Evolutionary conservation across 2,113 vertebrate genomes (phyloP).

Genomic region (Gila orcuttii): DNA sequence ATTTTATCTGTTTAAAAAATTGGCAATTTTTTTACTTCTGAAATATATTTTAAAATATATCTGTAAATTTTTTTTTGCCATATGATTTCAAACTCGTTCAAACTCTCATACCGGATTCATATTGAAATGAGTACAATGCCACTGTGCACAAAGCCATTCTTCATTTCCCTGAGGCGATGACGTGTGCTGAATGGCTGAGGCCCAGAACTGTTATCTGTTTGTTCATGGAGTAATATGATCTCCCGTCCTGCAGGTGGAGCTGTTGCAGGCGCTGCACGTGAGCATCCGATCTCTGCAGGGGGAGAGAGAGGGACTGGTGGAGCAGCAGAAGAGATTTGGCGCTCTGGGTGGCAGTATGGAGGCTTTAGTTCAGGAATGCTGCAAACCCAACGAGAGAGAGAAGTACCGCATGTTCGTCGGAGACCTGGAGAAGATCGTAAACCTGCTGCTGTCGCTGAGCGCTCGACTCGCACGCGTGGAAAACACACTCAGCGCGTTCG

Average conservation of each 20-base stretch:
- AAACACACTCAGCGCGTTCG: constrained; percentile 78
- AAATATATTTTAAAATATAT: background rate
- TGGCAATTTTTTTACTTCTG: background rate
- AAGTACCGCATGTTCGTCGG: constrained; percentile 97
- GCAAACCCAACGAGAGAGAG: constrained; percentile 90
- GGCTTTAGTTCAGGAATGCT: constrained; percentile 79
- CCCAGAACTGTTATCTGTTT: background rate
- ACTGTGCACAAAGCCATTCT: background rate
- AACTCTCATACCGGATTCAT: background rate
- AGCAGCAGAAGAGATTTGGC: constrained; percentile 82
- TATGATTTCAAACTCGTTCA: background rate
- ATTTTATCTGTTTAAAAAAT: too few relatives aligned
- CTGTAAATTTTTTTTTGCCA: too few relatives aligned
- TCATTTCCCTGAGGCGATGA: background rate
- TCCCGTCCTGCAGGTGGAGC: constrained; percentile 77
- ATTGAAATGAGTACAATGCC: background rate
- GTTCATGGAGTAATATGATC: background rate
- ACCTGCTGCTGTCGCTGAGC: constrained; percentile 92
- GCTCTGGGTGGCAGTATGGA: constrained; percentile 82
- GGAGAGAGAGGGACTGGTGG: constrained; percentile 82
- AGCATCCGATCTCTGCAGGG: constrained; percentile 81
- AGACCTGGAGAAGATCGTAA: constrained; percentile 93
- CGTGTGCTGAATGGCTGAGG: background rate
- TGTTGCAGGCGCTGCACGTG: constrained; percentile 83
- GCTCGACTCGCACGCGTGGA: constrained; percentile 90